Percentiles rank a stretch among this genome's conserved stretches.
phyloP scores from a whole-genome alignment of 2,888 invertebrate genomes.

The Lasioglossum morio region DNA sequence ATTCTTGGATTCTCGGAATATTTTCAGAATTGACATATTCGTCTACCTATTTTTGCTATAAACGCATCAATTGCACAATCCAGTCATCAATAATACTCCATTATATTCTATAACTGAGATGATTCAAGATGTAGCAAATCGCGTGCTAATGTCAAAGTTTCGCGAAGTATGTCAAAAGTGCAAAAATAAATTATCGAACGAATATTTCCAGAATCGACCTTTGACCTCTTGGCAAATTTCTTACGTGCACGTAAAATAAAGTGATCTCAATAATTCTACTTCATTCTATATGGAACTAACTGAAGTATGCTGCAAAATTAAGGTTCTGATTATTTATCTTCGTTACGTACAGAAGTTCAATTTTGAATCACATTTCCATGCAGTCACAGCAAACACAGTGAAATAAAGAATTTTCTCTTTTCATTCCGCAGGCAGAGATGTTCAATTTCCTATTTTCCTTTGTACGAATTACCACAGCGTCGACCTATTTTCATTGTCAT shows the following conservation, averaged over 20 bases:
- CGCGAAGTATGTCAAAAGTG: background rate
- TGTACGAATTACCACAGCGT: background rate
- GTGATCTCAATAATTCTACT: constrained; percentile 19
- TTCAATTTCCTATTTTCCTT: background rate
- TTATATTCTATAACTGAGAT: no score
- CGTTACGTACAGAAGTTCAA: background rate
- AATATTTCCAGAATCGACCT: constrained; percentile 12
- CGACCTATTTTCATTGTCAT: background rate
- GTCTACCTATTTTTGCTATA: no score
- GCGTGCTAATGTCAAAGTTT: background rate
- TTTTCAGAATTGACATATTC: no score
- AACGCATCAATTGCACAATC: no score
- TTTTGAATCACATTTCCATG: background rate
- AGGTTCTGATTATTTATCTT: background rate
- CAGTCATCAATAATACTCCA: no score
- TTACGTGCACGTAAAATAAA: constrained; percentile 8
- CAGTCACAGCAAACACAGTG: background rate
- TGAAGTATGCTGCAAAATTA: background rate
- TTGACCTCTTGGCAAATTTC: background rate
- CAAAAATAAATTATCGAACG: constrained; percentile 23
- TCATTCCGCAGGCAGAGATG: background rate
- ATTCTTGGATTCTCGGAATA: no score
- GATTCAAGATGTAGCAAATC: background rate
- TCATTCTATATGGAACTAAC: background rate
- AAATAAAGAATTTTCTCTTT: background rate